These are phyloP conservation scores for Drosophila leontia DNA, from an alignment of 1,140 invertebrate genomes.

Conservation along the genomic window DNA sequence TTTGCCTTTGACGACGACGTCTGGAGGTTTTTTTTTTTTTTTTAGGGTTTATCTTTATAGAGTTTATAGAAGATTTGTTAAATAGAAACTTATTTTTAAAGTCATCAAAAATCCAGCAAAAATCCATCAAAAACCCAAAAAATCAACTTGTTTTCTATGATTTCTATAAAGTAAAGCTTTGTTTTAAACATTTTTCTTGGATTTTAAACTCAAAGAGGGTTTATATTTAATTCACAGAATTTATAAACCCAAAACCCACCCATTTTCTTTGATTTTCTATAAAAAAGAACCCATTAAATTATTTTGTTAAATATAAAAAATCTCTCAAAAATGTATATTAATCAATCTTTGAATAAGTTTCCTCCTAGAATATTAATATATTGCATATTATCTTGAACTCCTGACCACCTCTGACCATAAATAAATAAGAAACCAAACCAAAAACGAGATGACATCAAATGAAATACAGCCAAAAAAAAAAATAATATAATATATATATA, in stretches of 20 bases:
- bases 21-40: constrained; percentile 3
- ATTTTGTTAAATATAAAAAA: background rate
- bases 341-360: background rate
- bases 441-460: constrained; percentile 30
- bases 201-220: too few species aligned
- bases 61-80: background rate
- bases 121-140: background rate
- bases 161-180: too few species aligned
- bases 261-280: background rate
- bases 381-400: constrained; percentile 4
- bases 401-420: constrained; percentile 12
- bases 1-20: constrained; percentile 28
- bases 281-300: background rate
- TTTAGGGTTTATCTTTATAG: background rate
- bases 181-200: too few species aligned
- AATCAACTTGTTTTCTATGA: too few species aligned
- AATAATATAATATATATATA: background rate
- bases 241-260: background rate
- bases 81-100: background rate
- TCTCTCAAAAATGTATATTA: background rate
- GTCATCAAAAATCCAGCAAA: background rate
- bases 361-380: constrained; percentile 2
- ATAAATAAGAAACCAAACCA: constrained; percentile 40
- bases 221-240: too few species aligned
- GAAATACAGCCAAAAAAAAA: constrained; percentile 15